A percentile compares a stretch with the other conserved stretches of the same genome.
phyloP scores from a whole-genome alignment of 2,888 invertebrate genomes.

The Ectemnius continuus region DNA sequence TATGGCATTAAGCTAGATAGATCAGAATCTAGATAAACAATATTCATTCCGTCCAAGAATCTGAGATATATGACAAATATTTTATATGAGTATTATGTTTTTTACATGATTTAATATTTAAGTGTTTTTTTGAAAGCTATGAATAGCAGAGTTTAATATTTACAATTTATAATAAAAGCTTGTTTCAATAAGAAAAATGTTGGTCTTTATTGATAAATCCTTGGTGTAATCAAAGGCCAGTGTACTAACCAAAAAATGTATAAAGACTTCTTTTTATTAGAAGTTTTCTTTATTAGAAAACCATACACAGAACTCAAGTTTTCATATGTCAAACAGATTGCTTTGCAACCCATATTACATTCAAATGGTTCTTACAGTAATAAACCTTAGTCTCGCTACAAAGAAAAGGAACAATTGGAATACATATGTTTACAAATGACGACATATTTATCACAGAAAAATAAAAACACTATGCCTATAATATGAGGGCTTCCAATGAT shows the following conservation, averaged over 20 bases:
- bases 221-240: neutral
- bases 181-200: constrained; percentile 19
- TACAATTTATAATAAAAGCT: constrained; percentile 8
- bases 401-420: neutral
- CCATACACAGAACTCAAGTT: neutral
- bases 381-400: neutral
- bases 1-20: too few relatives aligned
- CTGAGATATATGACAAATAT: too few relatives aligned
- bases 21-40: neutral
- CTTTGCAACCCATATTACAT: neutral
- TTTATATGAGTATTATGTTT: too few relatives aligned
- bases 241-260: neutral
- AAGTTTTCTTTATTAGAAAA: too few relatives aligned
- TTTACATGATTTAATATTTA: too few relatives aligned
- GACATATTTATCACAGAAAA: too few relatives aligned
- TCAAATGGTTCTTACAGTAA: neutral
- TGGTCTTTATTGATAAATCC: neutral
- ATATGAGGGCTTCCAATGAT: neutral
- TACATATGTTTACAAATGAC: too few relatives aligned
- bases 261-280: too few relatives aligned
- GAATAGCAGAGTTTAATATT: neutral
- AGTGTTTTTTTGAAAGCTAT: too few relatives aligned
- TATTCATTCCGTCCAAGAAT: constrained; percentile 20
- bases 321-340: neutral
- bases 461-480: neutral